Conservation (phyloP, 2,888 invertebrate genomes). For the Pocota personata region DNA sequence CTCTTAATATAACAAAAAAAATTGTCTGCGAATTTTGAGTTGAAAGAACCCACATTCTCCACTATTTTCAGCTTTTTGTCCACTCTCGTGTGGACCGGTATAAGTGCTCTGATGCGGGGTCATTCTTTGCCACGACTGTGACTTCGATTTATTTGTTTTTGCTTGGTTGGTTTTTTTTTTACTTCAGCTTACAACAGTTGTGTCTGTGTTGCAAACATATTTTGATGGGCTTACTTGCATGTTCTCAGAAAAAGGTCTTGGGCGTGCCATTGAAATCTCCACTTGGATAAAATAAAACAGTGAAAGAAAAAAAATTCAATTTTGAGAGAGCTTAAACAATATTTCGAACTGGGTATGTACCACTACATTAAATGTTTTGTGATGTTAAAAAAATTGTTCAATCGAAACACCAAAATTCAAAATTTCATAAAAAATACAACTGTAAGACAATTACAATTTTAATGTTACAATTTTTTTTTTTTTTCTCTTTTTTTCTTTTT, state of each 20-base stretch:
- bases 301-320: background rate
- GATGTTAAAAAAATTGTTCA: constrained; percentile 49
- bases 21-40: no score
- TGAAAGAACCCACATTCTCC: no score
- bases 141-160: background rate
- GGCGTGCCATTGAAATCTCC: constrained; percentile 4
- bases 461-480: constrained; percentile 29
- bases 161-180: constrained; percentile 24
- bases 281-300: constrained; percentile 31
- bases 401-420: constrained; percentile 63
- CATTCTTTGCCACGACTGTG: no score
- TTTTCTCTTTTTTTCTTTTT: constrained; percentile 23
- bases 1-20: no score
- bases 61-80: no score
- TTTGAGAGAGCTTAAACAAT: constrained; percentile 28
- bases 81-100: no score
- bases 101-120: no score
- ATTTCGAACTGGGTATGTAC: constrained; percentile 70
- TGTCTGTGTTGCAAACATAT: background rate
- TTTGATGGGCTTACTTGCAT: constrained; percentile 37
- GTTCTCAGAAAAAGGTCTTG: constrained; percentile 25
- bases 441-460: constrained; percentile 47
- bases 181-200: constrained; percentile 28
- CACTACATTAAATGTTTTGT: constrained; percentile 69
- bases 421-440: constrained; percentile 45